Conservation (phyloP, 2,888 invertebrate species). For the Vesta saturnalis region DNA sequence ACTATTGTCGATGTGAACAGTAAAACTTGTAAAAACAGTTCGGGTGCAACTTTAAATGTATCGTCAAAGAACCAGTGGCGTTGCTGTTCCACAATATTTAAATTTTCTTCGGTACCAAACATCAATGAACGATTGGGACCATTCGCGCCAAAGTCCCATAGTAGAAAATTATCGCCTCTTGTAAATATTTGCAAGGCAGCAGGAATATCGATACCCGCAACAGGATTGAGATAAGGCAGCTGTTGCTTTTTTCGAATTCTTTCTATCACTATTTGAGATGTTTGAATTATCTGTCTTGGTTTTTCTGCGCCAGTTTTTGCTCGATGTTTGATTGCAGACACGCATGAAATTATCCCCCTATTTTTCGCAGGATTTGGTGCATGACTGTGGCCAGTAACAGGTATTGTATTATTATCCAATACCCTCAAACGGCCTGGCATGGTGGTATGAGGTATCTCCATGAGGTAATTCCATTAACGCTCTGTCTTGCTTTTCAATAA, state of each 20-base stretch:
- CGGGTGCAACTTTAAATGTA: neutral
- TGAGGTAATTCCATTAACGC: neutral
- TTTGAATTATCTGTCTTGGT: neutral
- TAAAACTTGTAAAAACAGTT: slow-evolving; percentile 1
- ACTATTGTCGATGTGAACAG: neutral
- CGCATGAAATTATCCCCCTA: neutral
- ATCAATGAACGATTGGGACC: no score
- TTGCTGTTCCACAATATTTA: neutral
- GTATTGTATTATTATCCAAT: no score
- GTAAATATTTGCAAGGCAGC: neutral
- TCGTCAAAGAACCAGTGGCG: neutral
- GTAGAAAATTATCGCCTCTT: slow-evolving; percentile 1
- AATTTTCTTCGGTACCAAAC: no score
- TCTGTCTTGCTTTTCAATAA: neutral
- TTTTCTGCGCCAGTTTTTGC: neutral
- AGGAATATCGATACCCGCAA: neutral
- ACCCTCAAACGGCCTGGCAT: neutral
- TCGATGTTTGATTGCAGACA: neutral
- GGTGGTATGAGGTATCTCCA: neutral
- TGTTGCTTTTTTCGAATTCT: no score
- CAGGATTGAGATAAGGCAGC: no score
- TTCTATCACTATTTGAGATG: no score
- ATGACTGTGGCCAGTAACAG: no score
- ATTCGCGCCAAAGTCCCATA: neutral
- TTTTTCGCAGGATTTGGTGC: no score